These are phyloP conservation scores for Macrostomum lignano DNA, from an alignment of 1,140 invertebrate genomes.

Conservation along the genomic window DNA sequence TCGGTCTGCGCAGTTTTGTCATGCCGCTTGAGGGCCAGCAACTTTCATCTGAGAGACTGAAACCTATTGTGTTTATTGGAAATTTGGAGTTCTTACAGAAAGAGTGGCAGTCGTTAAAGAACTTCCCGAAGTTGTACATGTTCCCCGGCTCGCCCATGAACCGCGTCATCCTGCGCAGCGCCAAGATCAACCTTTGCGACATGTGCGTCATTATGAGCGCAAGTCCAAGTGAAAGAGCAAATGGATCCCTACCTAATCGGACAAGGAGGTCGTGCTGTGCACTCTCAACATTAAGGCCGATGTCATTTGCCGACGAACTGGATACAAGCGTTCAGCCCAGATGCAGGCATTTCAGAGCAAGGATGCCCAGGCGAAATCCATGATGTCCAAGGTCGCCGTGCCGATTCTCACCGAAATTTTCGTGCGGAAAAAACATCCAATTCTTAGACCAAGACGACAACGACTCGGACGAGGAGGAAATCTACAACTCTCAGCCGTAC, in stretches of 20 bases:
- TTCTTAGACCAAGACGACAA: slow-evolving; percentile 91
- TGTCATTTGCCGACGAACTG: too few relatives aligned
- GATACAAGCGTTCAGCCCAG: too few relatives aligned
- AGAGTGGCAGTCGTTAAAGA: slow-evolving; percentile 94
- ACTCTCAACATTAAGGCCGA: slow-evolving; percentile 93
- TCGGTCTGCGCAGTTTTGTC: slow-evolving; percentile 31
- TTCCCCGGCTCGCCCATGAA: slow-evolving; percentile 66
- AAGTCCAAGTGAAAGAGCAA: slow-evolving; percentile 43
- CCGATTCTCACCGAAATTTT: neutral
- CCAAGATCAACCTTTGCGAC: slow-evolving; percentile 90
- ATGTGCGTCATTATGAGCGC: slow-evolving; percentile 83
- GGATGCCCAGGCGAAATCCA: too few relatives aligned
- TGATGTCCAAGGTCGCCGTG: too few relatives aligned
- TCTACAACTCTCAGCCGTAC: slow-evolving; percentile 90
- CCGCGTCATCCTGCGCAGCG: slow-evolving; percentile 73
- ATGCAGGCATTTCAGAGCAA: too few relatives aligned
- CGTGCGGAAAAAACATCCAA: slow-evolving; percentile 49
- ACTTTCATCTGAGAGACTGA: slow-evolving; percentile 90
- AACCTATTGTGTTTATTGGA: slow-evolving; percentile 87
- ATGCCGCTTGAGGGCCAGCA: slow-evolving; percentile 44
- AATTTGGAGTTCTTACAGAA: slow-evolving; percentile 72
- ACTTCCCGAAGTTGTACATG: slow-evolving; percentile 88
- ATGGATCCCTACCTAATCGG: slow-evolving; percentile 37
- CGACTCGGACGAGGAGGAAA: slow-evolving; percentile 83
- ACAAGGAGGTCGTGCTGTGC: slow-evolving; percentile 90